Evolutionary conservation across 2,113 vertebrate species (phyloP).

Genomic region (Hippoglossus stenolepis): DNA sequence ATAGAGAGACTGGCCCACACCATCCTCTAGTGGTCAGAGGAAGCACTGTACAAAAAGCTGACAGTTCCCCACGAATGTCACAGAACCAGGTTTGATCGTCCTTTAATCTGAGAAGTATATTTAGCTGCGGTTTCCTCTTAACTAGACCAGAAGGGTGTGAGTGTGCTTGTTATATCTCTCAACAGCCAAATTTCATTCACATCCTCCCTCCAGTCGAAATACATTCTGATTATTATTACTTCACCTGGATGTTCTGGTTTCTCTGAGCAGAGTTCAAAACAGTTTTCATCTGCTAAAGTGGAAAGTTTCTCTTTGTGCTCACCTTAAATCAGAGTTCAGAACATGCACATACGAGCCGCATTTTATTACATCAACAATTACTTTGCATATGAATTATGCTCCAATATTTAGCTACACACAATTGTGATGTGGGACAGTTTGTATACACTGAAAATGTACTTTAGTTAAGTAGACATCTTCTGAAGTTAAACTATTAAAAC

Average conservation of each 20-base stretch:
- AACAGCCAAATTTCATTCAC: not conserved
- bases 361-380: not conserved
- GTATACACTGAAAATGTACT: not conserved
- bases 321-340: not conserved
- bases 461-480: not conserved
- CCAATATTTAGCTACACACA: not conserved
- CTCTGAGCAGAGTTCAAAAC: not conserved
- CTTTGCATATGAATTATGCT: not conserved
- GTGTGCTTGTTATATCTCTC: not conserved
- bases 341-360: not conserved
- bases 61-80: conserved; percentile 12
- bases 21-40: conserved; percentile 67
- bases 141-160: conserved; percentile 10
- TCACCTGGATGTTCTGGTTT: not conserved
- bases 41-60: conserved; percentile 15
- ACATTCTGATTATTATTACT: not conserved
- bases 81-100: conserved; percentile 16
- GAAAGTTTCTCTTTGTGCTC: not conserved
- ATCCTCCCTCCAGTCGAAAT: not conserved
- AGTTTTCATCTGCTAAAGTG: conserved; percentile 1
- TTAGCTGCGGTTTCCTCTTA: conserved; percentile 25
- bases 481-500: no score
- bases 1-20: conserved; percentile 63
- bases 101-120: conserved; percentile 27
- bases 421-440: not conserved